Conservation (phyloP, 2,797 vertebrate genomes). For the Delichon dasypus region DNA sequence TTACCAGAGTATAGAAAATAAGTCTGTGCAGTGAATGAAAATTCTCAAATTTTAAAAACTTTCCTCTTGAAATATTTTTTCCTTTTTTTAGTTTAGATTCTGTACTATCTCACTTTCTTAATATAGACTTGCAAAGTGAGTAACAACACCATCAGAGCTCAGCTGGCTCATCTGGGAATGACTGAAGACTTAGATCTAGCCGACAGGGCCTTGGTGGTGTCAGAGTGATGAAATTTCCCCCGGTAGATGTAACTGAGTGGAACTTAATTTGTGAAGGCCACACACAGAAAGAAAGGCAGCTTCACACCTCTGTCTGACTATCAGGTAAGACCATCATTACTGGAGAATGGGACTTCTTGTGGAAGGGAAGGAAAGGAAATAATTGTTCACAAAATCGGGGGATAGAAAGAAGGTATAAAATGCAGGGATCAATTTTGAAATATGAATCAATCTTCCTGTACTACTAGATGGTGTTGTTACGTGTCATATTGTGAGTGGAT, state of each 20-base stretch:
- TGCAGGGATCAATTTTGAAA: background rate
- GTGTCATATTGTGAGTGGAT: background rate
- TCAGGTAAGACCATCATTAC: background rate
- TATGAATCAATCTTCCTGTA: background rate
- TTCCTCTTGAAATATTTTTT: background rate
- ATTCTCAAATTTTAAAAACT: background rate
- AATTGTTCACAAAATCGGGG: background rate
- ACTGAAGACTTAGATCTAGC: background rate
- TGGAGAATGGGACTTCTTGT: background rate
- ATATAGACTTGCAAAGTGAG: background rate
- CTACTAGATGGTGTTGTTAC: background rate
- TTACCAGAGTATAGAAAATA: background rate
- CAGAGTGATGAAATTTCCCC: background rate
- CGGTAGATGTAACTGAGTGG: background rate
- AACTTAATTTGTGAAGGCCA: background rate
- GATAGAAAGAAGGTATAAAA: background rate
- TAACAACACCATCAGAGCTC: background rate
- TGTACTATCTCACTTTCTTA: background rate
- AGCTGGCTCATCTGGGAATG: background rate
- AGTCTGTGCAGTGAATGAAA: background rate
- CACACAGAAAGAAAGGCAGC: background rate
- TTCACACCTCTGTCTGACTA: background rate
- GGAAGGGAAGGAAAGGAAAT: background rate
- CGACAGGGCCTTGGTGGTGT: background rate
- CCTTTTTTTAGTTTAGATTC: background rate